Conservation (phyloP, 2,113 vertebrate genomes). For the Chinchilla lanigera region DNA sequence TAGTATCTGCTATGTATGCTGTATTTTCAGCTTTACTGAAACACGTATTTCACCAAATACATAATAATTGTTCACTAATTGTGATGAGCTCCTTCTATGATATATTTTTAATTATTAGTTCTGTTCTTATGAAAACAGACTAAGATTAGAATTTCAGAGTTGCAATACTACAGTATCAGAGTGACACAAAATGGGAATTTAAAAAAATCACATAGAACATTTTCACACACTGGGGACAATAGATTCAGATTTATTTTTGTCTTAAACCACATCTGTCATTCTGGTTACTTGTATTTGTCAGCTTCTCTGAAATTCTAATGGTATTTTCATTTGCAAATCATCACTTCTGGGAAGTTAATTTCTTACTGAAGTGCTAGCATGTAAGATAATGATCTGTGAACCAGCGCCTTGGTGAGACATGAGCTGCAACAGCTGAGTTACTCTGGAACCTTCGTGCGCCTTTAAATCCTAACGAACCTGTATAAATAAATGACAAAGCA, state of each 20-base stretch:
- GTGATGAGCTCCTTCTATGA: neutral
- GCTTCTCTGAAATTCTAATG: constrained; percentile 38
- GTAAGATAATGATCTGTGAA: neutral
- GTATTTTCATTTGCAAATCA: constrained; percentile 40
- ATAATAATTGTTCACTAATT: neutral
- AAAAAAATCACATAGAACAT: neutral
- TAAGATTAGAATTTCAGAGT: constrained; percentile 24
- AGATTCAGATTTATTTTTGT: constrained; percentile 56
- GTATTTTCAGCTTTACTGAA: neutral
- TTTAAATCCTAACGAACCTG: neutral
- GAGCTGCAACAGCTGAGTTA: neutral
- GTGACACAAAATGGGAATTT: neutral
- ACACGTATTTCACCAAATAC: neutral
- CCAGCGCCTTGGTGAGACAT: neutral
- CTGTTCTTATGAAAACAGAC: neutral
- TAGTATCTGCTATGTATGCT: neutral
- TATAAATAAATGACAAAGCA: neutral
- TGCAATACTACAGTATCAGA: neutral
- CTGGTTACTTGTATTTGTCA: constrained; percentile 11
- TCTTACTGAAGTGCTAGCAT: neutral
- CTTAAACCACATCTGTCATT: constrained; percentile 47
- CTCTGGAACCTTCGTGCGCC: neutral
- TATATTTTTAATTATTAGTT: neutral
- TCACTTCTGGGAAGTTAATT: neutral
- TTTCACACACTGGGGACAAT: neutral